phyloP scores from a whole-genome alignment of 1,140 invertebrate species.

The Drosophila albomicans region DNA sequence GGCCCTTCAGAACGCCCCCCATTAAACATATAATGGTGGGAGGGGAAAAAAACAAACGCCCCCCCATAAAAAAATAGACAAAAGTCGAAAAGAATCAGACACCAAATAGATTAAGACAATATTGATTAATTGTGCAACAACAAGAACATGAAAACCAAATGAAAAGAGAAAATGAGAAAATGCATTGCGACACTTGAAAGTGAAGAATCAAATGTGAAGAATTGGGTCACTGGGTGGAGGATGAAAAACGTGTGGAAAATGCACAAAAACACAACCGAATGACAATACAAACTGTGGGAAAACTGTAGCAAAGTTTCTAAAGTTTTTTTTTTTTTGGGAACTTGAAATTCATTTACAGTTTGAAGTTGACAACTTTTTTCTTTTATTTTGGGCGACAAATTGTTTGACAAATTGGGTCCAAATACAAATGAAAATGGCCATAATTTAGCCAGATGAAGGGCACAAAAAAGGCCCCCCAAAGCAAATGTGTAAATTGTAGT shows the following conservation, averaged over 20 bases:
- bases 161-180: slow-evolving; percentile 47
- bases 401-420: slow-evolving; percentile 28
- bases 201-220: slow-evolving; percentile 50
- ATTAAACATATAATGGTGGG: slow-evolving; percentile 3
- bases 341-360: slow-evolving; percentile 23
- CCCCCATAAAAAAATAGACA: slow-evolving; percentile 53
- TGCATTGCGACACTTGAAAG: slow-evolving; percentile 59
- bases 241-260: slow-evolving; percentile 41
- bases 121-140: slow-evolving; percentile 71
- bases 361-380: slow-evolving; percentile 19
- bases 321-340: neutral
- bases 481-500: neutral
- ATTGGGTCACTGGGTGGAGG: slow-evolving; percentile 42
- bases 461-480: neutral
- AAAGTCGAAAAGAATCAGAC: slow-evolving; percentile 33
- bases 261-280: slow-evolving; percentile 10
- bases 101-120: slow-evolving; percentile 55
- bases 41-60: slow-evolving; percentile 33
- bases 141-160: slow-evolving; percentile 13
- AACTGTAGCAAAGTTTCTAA: slow-evolving; percentile 8
- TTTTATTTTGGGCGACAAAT: slow-evolving; percentile 25
- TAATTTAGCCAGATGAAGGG: slow-evolving; percentile 7
- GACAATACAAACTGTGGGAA: slow-evolving; percentile 40
- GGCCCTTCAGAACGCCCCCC: slow-evolving; percentile 20
- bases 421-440: slow-evolving; percentile 13